Percentiles rank a stretch among this genome's conserved stretches.
Evolutionary conservation across 2,888 invertebrate genomes (phyloP).

Genomic region (Drepana falcataria): DNA sequence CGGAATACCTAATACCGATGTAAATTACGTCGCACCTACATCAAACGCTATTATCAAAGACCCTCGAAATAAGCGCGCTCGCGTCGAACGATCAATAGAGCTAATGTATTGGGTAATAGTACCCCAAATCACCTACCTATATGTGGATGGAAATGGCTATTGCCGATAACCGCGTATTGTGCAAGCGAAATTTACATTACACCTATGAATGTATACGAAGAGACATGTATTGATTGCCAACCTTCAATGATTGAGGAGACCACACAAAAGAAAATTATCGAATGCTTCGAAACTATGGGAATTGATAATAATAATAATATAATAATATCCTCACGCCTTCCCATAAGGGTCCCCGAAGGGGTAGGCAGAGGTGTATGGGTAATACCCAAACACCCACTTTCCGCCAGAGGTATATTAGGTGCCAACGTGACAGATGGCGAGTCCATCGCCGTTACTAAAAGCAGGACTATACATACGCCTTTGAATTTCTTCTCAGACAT

Average conservation of each 20-base stretch:
- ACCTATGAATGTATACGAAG: neutral
- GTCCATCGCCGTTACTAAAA: no score
- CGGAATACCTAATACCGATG: neutral
- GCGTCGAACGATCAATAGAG: constrained; percentile 51
- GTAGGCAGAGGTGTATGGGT: no score
- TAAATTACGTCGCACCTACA: constrained; percentile 5
- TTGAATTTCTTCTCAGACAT: no score
- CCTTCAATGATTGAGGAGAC: neutral
- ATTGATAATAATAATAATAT: no score
- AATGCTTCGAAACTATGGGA: no score
- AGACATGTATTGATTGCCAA: neutral
- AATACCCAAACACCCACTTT: no score
- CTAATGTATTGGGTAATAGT: constrained; percentile 56
- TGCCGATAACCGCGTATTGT: constrained; percentile 10
- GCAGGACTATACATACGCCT: no score
- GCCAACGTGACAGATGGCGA: no score
- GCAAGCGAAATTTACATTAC: constrained; percentile 11
- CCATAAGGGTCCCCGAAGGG: no score
- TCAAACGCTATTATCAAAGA: constrained; percentile 24
- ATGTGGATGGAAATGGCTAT: constrained; percentile 18
- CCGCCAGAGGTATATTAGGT: no score
- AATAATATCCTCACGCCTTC: no score
- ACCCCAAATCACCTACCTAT: constrained; percentile 18
- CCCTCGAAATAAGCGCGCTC: constrained; percentile 35
- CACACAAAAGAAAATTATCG: no score